A percentile compares a stretch with the other conserved stretches of the same genome.
These are phyloP conservation scores for Microplitis demolitor DNA, from an alignment of 1,140 invertebrate species.

Conservation along the genomic window DNA sequence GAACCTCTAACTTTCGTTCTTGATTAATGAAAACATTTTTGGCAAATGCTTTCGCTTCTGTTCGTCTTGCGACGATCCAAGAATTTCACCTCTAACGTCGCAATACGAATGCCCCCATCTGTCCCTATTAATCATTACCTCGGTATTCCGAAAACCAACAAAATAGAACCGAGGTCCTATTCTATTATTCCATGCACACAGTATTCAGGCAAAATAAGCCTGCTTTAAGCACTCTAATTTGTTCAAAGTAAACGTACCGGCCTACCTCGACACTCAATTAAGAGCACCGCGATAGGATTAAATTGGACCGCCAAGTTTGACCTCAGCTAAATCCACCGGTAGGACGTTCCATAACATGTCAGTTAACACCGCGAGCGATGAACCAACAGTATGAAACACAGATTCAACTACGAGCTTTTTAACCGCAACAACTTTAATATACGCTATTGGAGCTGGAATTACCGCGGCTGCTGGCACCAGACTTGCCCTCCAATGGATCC, in stretches of 20 bases:
- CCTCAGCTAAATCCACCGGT: conserved; percentile 24
- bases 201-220: too few species aligned
- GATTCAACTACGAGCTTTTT: conserved; percentile 76
- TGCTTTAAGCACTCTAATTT: too few species aligned
- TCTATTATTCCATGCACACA: too few species aligned
- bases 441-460: conserved; percentile 90
- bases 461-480: conserved; percentile 79
- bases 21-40: too few species aligned
- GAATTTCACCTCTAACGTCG: conserved; percentile 76
- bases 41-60: conserved; percentile 57
- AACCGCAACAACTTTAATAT: conserved; percentile 86
- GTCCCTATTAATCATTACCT: conserved; percentile 80
- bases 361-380: conserved; percentile 52
- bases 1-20: too few species aligned
- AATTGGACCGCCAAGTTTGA: too few species aligned
- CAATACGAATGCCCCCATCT: conserved; percentile 74
- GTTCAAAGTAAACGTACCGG: conserved; percentile 12
- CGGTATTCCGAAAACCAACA: conserved; percentile 33
- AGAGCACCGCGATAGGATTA: too few species aligned
- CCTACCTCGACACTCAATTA: too few species aligned
- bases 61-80: conserved; percentile 76
- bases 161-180: too few species aligned
- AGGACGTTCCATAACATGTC: too few species aligned
- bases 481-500: conserved; percentile 61
- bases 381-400: conserved; percentile 69